Conservation (phyloP, 2,888 invertebrate species). For the Rotaria socialis region DNA sequence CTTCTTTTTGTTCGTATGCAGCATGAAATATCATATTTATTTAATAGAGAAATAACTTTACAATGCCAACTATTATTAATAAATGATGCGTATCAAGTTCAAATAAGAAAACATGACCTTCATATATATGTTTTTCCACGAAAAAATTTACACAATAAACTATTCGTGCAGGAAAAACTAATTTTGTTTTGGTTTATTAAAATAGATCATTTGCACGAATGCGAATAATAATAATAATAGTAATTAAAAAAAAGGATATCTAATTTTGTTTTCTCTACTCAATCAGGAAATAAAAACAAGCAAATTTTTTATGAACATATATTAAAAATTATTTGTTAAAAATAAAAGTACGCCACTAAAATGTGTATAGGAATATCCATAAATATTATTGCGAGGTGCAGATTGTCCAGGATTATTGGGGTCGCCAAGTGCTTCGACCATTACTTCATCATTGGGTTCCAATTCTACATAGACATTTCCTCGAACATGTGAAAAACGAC, state of each 20-base stretch:
- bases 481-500: slow-evolving; percentile 28
- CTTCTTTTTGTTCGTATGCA: too few species aligned
- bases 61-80: neutral
- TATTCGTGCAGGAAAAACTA: neutral
- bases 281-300: neutral
- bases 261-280: neutral
- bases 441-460: neutral
- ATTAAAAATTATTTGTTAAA: neutral
- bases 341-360: slow-evolving; percentile 32
- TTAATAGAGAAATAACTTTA: neutral
- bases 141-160: neutral
- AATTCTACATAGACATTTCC: slow-evolving; percentile 5
- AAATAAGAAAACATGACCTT: neutral
- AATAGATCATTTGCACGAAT: neutral
- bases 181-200: neutral
- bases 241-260: neutral
- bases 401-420: neutral
- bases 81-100: too few species aligned
- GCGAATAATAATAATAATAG: too few species aligned
- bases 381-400: slow-evolving; percentile 23
- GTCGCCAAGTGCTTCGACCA: slow-evolving; percentile 22
- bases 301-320: neutral
- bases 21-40: neutral
- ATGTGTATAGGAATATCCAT: slow-evolving; percentile 33
- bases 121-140: neutral